Evolutionary conservation across 2,797 vertebrate species (phyloP).

Genomic region (Sphaeramia orbicularis): DNA sequence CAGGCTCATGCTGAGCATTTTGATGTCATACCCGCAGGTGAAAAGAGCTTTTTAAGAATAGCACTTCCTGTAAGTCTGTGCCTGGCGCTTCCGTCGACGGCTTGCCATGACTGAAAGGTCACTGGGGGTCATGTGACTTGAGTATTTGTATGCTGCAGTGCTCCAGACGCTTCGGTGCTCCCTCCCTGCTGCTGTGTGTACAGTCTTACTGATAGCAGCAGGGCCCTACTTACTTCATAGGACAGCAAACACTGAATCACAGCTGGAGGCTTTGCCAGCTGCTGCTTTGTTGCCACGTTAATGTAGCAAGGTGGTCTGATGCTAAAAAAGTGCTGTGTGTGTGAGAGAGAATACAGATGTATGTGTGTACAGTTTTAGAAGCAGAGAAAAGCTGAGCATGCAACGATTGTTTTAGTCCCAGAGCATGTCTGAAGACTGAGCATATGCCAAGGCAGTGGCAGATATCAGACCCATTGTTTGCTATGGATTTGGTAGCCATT

Average conservation of each 20-base stretch:
- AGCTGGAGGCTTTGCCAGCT: slow-evolving; percentile 9
- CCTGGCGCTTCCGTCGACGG: slow-evolving; percentile 32
- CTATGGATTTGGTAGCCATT: slow-evolving; percentile 37
- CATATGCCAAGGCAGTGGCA: slow-evolving; percentile 20
- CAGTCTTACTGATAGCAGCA: slow-evolving; percentile 7
- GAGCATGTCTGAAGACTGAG: slow-evolving; percentile 3
- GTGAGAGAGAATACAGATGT: slow-evolving; percentile 3
- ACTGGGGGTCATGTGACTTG: slow-evolving; percentile 14
- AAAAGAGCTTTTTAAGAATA: slow-evolving; percentile 33
- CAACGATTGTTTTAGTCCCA: background rate
- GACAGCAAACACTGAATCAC: slow-evolving; percentile 30
- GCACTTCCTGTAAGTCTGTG: background rate
- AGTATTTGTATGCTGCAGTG: slow-evolving; percentile 31
- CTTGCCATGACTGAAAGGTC: slow-evolving; percentile 27
- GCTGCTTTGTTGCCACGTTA: slow-evolving; percentile 9
- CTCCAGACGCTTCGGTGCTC: background rate
- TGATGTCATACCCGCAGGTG: slow-evolving; percentile 1
- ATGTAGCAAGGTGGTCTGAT: slow-evolving; percentile 9
- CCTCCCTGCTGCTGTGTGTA: background rate
- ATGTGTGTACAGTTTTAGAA: background rate
- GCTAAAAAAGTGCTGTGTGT: slow-evolving; percentile 18
- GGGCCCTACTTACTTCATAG: slow-evolving; percentile 25
- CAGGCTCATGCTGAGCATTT: background rate
- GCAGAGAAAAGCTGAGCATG: too few relatives aligned
- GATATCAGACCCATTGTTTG: slow-evolving; percentile 68